phyloP scores from a whole-genome alignment of 2,888 invertebrate species.

The Antheraea yamamai region DNA sequence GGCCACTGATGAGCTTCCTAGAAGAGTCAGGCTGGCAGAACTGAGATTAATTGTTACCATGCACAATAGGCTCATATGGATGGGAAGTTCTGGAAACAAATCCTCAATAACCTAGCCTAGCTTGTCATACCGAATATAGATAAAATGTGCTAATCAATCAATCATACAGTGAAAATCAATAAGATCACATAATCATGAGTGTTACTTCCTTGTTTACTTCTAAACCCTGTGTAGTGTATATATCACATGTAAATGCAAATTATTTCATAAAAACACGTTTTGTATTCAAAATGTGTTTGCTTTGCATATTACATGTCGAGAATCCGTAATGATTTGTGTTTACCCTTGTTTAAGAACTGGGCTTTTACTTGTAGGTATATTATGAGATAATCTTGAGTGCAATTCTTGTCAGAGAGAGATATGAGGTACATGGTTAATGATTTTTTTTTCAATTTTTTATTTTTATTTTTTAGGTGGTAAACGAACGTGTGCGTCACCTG shows the following conservation, averaged over 20 bases:
- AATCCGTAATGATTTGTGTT: constrained; percentile 33
- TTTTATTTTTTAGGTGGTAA: no score
- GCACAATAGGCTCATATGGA: no score
- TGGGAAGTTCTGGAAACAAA: no score
- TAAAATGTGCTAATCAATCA: neutral
- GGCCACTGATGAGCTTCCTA: no score
- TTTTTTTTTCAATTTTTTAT: no score
- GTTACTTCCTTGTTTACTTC: constrained; percentile 24
- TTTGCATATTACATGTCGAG: constrained; percentile 41
- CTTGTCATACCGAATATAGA: neutral
- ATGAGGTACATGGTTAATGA: no score
- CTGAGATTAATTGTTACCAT: no score
- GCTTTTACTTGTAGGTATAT: neutral
- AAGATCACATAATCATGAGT: neutral
- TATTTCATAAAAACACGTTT: constrained; percentile 26
- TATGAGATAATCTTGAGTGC: neutral
- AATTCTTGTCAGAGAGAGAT: neutral
- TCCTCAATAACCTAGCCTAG: no score
- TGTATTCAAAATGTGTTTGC: constrained; percentile 39
- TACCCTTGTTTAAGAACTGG: neutral
- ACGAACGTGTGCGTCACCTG: no score
- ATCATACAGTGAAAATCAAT: constrained; percentile 1
- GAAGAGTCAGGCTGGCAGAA: no score
- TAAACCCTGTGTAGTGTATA: constrained; percentile 16
- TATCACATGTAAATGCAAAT: constrained; percentile 27